Base-by-base conservation (phyloP, 2,113 vertebrate species). In the Aptenodytes patagonicus region DNA sequence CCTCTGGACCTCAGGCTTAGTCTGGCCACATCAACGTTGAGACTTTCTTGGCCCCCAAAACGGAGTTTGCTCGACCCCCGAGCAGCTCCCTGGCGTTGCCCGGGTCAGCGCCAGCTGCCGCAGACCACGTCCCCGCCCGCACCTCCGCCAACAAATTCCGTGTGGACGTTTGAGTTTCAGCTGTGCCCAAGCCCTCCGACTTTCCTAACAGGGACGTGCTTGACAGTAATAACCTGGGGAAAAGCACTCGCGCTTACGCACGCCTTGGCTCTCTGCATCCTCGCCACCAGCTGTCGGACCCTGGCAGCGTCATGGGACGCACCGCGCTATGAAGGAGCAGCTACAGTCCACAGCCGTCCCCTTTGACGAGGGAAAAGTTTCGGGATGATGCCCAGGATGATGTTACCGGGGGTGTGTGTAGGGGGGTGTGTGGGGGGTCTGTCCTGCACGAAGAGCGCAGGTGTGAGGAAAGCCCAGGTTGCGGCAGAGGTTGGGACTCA, bases 41-140 rank as follows among this genome's bases (percentile, higher is more conserved):
- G n/a, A 62, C 21, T 32, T 62, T 42, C 21, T 7, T 42, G 31
- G 61, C 40, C 21, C 28, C 54, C 40, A 68, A 40, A 81, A 22
- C 0, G 0, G 34, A 40, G 29, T 22, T 38, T 68, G 13, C 22
- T 34, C 1, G 1, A 46, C 7, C 44, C 28, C 24, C 16, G 17
- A 62, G 77, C 52, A 31, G 34, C 38, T 38, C 66, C 66, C 17
- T 42, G 57, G n/a, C 32, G 8, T 42, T 9, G 36, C 31, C 29
- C 49, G 46, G 44, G 38, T 12, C 51, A 38, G 49, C 6, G 0
- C 38, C 6, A 21, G 20, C 31, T 49, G 21, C 7, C 49, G n/a
- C 40, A 17, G 36, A 18, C 18, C 58, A 40, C n/a, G 32, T 22
- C 38, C 61, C 66, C 55, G 57, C 73, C 62, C 5, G 1, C 17